phyloP scores from a whole-genome alignment of 2,888 invertebrate species.

The Orchestes rusci region DNA sequence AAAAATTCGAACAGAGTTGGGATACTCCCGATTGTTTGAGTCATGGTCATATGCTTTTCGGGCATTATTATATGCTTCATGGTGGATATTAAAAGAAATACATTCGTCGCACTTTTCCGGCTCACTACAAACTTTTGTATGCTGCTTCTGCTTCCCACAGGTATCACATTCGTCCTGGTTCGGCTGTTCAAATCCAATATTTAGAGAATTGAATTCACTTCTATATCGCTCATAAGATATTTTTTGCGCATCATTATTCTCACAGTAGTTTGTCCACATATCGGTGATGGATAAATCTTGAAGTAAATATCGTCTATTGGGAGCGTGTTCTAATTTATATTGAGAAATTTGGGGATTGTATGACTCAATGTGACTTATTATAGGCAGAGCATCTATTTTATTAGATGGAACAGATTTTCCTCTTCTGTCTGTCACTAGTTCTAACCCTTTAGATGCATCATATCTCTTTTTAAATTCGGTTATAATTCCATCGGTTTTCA shows the following conservation, averaged over 20 bases:
- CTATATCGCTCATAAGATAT: slow-evolving; percentile 1
- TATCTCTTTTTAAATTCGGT: slow-evolving; percentile 1
- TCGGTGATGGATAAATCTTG: slow-evolving; percentile 1
- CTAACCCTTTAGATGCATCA: background rate
- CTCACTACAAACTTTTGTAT: background rate
- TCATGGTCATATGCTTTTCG: slow-evolving; percentile 5
- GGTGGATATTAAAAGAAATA: background rate
- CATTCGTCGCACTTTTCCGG: background rate
- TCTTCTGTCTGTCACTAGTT: background rate
- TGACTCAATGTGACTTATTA: slow-evolving; percentile 1
- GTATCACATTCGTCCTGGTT: slow-evolving; percentile 2
- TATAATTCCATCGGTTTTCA: slow-evolving; percentile 2
- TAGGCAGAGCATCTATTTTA: slow-evolving; percentile 2
- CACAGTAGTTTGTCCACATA: slow-evolving; percentile 7
- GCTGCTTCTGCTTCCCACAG: background rate
- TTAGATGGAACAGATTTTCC: slow-evolving; percentile 1
- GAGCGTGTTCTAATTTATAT: slow-evolving; percentile 5
- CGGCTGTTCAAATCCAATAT: slow-evolving; percentile 6
- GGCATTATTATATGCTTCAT: background rate
- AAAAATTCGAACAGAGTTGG: slow-evolving; percentile 1
- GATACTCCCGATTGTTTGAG: slow-evolving; percentile 1
- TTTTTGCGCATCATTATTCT: slow-evolving; percentile 2
- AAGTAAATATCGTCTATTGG: slow-evolving; percentile 4
- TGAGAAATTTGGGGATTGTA: slow-evolving; percentile 5
- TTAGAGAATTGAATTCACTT: background rate